These are phyloP conservation scores for Leptinotarsa juncta DNA, from an alignment of 2,888 invertebrate genomes.

Conservation along the genomic window DNA sequence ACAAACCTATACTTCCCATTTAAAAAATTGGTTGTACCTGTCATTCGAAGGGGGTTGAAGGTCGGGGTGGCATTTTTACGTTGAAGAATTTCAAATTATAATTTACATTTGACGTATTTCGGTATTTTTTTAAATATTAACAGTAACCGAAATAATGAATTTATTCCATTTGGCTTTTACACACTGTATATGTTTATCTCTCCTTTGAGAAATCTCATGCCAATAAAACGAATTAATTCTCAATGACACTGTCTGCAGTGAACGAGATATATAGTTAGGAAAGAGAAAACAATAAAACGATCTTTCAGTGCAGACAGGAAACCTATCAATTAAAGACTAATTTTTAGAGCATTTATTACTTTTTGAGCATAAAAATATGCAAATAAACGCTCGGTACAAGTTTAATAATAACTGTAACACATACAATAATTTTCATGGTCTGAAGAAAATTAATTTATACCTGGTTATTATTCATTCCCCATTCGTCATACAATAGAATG, in stretches of 20 bases:
- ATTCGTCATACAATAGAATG: constrained; percentile 34
- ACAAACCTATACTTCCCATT: too few relatives aligned
- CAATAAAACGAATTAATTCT: neutral
- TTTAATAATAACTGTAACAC: constrained; percentile 25
- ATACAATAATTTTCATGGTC: constrained; percentile 37
- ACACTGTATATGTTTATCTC: neutral
- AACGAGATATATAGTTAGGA: neutral
- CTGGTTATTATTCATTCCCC: constrained; percentile 32
- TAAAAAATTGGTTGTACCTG: too few relatives aligned
- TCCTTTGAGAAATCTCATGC: neutral
- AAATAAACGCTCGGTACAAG: constrained; percentile 23
- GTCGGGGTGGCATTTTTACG: too few relatives aligned
- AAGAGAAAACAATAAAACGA: constrained; percentile 4
- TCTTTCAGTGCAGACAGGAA: constrained; percentile 26
- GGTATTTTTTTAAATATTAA: too few relatives aligned
- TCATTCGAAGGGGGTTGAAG: too few relatives aligned
- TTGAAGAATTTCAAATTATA: too few relatives aligned
- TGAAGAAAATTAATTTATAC: constrained; percentile 38
- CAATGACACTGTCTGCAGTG: constrained; percentile 9
- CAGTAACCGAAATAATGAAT: too few relatives aligned
- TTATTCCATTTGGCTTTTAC: too few relatives aligned
- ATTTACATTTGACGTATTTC: too few relatives aligned
- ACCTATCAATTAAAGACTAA: constrained; percentile 31
- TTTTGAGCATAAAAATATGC: constrained; percentile 30
- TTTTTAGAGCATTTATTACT: constrained; percentile 24